Percentiles rank a stretch among this genome's conserved stretches.
Conservation (phyloP, 2,113 vertebrate genomes). For the Pomatorhinus ruficollis region DNA sequence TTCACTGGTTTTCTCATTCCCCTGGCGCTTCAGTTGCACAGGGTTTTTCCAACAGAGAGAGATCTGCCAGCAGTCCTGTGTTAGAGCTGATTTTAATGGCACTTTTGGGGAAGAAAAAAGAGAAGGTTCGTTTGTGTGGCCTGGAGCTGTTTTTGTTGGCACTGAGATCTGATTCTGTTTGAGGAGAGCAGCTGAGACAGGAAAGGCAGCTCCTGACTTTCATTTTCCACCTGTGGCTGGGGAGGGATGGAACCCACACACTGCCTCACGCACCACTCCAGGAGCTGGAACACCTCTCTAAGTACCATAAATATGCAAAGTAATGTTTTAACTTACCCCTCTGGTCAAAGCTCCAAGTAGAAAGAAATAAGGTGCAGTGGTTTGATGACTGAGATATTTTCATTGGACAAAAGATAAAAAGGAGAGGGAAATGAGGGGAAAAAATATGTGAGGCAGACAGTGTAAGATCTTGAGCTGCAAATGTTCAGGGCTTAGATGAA, state of each 20-base stretch:
- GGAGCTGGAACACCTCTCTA: neutral
- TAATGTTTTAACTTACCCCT: neutral
- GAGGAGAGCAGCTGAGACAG: constrained; percentile 8
- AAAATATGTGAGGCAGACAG: neutral
- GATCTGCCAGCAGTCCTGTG: neutral
- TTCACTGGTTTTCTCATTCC: neutral
- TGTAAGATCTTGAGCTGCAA: neutral
- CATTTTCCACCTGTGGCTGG: neutral
- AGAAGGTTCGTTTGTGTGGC: constrained; percentile 36
- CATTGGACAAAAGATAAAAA: neutral
- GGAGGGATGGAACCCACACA: neutral
- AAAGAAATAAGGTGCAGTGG: neutral
- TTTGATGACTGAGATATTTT: neutral
- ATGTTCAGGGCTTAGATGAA: neutral
- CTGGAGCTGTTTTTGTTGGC: constrained; percentile 38
- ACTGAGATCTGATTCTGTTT: neutral
- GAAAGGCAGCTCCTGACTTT: constrained; percentile 34
- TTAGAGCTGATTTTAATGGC: neutral
- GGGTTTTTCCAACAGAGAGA: neutral
- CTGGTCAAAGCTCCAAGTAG: neutral
- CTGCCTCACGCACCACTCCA: neutral
- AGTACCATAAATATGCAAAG: neutral
- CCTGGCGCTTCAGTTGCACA: neutral
- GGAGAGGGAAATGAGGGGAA: neutral
- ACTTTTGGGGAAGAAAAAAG: constrained; percentile 1